phyloP scores from a whole-genome alignment of 2,113 vertebrate genomes.

The Brienomyrus longianalis region DNA sequence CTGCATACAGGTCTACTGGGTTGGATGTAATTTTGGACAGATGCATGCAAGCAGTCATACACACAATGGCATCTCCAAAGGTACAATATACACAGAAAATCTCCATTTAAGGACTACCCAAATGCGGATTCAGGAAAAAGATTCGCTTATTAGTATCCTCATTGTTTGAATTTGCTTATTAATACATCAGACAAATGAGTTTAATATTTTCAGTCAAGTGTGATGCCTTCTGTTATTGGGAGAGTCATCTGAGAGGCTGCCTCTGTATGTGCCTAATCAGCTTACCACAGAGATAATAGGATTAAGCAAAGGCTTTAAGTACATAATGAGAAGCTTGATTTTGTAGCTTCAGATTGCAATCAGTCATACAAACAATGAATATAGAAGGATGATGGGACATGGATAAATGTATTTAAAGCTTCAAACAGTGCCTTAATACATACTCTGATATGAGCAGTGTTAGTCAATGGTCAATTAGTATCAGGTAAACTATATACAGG shows the following conservation, averaged over 20 bases:
- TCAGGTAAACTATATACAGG: neutral
- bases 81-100: neutral
- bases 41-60: neutral
- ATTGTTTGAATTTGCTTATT: neutral
- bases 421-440: neutral
- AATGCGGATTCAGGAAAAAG: neutral
- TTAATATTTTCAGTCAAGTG: neutral
- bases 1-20: neutral
- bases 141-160: neutral
- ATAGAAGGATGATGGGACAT: neutral
- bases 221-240: neutral
- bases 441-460: neutral
- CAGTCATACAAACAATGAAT: neutral
- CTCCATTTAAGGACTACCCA: neutral
- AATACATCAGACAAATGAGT: neutral
- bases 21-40: neutral
- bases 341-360: neutral
- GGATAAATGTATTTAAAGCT: neutral
- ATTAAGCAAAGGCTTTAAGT: neutral
- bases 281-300: neutral
- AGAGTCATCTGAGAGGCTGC: neutral
- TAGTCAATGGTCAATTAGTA: neutral
- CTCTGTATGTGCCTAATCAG: neutral
- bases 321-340: neutral
- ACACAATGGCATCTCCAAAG: neutral